Evolutionary conservation across 1,140 invertebrate genomes (phyloP).

Genomic region (Drosophila oshimai): DNA sequence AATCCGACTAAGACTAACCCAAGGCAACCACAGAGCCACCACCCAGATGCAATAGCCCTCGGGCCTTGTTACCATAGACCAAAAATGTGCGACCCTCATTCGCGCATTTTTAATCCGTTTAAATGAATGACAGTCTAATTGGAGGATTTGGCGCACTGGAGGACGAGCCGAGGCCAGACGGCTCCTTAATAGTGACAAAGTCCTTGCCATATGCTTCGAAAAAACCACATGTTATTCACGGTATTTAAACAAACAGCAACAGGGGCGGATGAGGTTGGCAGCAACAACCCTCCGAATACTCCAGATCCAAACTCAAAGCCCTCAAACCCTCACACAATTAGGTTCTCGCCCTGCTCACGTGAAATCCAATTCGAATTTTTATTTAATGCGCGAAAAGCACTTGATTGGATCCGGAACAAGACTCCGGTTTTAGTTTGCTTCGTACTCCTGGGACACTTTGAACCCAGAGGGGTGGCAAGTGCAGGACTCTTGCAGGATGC

Average conservation of each 20-base stretch:
- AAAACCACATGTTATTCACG: slow-evolving; percentile 83
- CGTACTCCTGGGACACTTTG: slow-evolving; percentile 52
- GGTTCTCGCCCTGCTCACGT: slow-evolving; percentile 41
- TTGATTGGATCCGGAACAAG: slow-evolving; percentile 56
- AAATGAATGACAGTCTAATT: slow-evolving; percentile 83
- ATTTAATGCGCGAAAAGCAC: slow-evolving; percentile 81
- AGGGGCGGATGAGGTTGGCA: slow-evolving; percentile 3
- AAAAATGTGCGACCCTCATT: slow-evolving; percentile 40
- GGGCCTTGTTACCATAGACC: slow-evolving; percentile 48
- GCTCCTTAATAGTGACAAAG: slow-evolving; percentile 76
- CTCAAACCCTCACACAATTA: slow-evolving; percentile 62
- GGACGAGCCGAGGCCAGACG: slow-evolving; percentile 25
- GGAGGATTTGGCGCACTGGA: slow-evolving; percentile 69
- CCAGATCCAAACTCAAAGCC: slow-evolving; percentile 1
- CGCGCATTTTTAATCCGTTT: slow-evolving; percentile 79
- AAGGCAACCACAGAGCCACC: slow-evolving; percentile 54
- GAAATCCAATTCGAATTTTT: slow-evolving; percentile 79
- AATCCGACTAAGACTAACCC: slow-evolving; percentile 54
- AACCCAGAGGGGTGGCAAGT: slow-evolving; percentile 30
- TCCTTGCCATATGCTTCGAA: slow-evolving; percentile 82
- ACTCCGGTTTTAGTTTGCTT: slow-evolving; percentile 22
- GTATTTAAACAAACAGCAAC: slow-evolving; percentile 82
- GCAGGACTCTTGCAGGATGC: slow-evolving; percentile 2
- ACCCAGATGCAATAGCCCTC: slow-evolving; percentile 10
- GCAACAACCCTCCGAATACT: slow-evolving; percentile 21